Percentiles rank a stretch among this genome's conserved stretches.
Evolutionary conservation across 2,888 invertebrate species (phyloP).

Genomic region (Athetis lepigone): DNA sequence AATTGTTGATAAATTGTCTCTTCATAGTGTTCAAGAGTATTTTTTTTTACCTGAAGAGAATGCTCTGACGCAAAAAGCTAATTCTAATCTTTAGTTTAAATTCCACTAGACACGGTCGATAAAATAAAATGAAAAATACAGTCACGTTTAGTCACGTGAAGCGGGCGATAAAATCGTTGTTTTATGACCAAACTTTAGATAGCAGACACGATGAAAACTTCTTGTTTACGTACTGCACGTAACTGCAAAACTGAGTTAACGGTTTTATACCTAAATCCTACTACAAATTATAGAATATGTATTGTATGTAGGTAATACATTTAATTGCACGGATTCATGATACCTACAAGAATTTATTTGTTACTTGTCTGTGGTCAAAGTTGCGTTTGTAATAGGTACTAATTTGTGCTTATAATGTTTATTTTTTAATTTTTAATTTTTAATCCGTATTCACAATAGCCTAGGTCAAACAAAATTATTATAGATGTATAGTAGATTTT

Average conservation of each 20-base stretch:
- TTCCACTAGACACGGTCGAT: slow-evolving; percentile 41
- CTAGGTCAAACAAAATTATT: no score
- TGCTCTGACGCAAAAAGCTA: neutral
- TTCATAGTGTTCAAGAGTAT: no score
- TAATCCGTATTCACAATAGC: no score
- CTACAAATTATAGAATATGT: slow-evolving; percentile 26
- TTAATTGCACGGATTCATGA: slow-evolving; percentile 25
- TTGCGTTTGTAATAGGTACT: no score
- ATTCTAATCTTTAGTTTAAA: neutral
- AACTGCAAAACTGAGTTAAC: slow-evolving; percentile 53
- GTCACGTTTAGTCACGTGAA: slow-evolving; percentile 64
- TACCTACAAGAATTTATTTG: slow-evolving; percentile 26
- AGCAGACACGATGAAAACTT: slow-evolving; percentile 60
- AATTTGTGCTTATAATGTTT: no score
- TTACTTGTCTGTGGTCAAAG: neutral
- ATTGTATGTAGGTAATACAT: slow-evolving; percentile 37
- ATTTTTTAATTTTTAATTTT: no score
- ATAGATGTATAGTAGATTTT: no score
- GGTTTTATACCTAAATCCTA: slow-evolving; percentile 45
- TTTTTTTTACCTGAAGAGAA: no score
- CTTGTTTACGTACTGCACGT: slow-evolving; percentile 59
- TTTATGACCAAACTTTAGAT: slow-evolving; percentile 68
- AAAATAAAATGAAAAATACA: slow-evolving; percentile 64
- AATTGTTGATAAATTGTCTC: no score
- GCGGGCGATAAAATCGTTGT: slow-evolving; percentile 66